Conservation (phyloP, 2,113 vertebrate species). For the Thalassoma bifasciatum region DNA sequence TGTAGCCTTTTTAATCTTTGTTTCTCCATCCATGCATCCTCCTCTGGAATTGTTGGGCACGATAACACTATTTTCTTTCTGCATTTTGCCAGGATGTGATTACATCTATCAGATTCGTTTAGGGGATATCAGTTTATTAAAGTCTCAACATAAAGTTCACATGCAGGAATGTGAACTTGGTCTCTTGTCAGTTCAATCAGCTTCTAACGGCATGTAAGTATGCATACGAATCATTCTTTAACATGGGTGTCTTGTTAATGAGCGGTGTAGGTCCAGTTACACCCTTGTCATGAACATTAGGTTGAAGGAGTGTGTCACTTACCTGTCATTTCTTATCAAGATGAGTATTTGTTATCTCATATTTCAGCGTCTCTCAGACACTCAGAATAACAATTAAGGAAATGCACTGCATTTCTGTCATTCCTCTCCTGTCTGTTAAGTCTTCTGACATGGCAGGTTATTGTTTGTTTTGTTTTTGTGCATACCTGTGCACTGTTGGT, state of each 20-base stretch:
- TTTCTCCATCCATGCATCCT: background rate
- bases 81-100: background rate
- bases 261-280: background rate
- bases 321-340: slow-evolving; percentile 52
- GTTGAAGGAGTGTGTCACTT: slow-evolving; percentile 13
- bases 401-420: slow-evolving; percentile 44
- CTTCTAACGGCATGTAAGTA: background rate
- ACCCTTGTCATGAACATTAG: slow-evolving; percentile 8
- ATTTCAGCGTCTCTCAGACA: slow-evolving; percentile 5
- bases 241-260: slow-evolving; percentile 16
- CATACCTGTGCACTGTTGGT: background rate
- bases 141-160: background rate
- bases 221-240: slow-evolving; percentile 42
- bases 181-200: slow-evolving; percentile 7
- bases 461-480: slow-evolving; percentile 12
- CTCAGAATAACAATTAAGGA: slow-evolving; percentile 54
- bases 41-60: background rate
- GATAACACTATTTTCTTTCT: too few relatives aligned
- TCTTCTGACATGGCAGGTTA: slow-evolving; percentile 24
- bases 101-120: background rate
- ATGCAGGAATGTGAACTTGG: slow-evolving; percentile 7
- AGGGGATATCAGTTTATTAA: background rate
- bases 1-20: background rate
- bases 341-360: slow-evolving; percentile 1
- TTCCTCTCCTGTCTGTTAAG: slow-evolving; percentile 23